Percentiles rank a stretch among this genome's conserved stretches.
These are phyloP conservation scores for Ladona fulva DNA, from an alignment of 1,140 invertebrate genomes.

Conservation along the genomic window DNA sequence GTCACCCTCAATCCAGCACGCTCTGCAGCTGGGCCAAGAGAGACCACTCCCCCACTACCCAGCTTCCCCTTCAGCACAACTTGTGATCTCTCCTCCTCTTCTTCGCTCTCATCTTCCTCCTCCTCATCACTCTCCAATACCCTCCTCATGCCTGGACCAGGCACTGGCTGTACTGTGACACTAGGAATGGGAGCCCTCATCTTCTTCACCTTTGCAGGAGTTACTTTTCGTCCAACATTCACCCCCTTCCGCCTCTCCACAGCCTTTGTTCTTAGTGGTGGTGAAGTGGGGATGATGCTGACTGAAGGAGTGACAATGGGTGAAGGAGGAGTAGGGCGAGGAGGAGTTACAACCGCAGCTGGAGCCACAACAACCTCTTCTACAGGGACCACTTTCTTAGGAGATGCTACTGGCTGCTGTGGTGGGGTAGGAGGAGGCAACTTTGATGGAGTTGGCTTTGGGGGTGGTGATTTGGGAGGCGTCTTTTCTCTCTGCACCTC, in stretches of 20 bases:
- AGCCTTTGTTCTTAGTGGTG: background rate
- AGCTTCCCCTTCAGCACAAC: background rate
- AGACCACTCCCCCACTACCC: background rate
- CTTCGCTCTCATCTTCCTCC: conserved; percentile 28
- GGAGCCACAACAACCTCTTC: background rate
- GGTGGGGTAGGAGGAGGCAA: background rate
- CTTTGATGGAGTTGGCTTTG: background rate
- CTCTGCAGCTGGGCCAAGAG: background rate
- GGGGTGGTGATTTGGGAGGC: background rate
- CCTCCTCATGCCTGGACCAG: background rate
- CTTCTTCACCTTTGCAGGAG: background rate
- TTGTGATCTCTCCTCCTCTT: conserved; percentile 18
- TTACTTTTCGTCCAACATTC: background rate
- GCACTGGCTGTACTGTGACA: background rate
- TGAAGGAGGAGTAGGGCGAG: background rate
- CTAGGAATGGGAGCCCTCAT: background rate
- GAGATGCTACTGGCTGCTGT: background rate
- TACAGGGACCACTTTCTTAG: background rate
- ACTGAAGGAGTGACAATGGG: background rate
- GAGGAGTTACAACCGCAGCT: background rate
- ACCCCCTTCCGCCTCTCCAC: background rate
- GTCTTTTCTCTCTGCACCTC: background rate
- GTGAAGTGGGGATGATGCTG: background rate
- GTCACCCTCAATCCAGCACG: conserved; percentile 27
- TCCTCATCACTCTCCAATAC: conserved; percentile 15